Conservation (phyloP, 2,888 invertebrate species). For the Watsonalla cultraria region DNA sequence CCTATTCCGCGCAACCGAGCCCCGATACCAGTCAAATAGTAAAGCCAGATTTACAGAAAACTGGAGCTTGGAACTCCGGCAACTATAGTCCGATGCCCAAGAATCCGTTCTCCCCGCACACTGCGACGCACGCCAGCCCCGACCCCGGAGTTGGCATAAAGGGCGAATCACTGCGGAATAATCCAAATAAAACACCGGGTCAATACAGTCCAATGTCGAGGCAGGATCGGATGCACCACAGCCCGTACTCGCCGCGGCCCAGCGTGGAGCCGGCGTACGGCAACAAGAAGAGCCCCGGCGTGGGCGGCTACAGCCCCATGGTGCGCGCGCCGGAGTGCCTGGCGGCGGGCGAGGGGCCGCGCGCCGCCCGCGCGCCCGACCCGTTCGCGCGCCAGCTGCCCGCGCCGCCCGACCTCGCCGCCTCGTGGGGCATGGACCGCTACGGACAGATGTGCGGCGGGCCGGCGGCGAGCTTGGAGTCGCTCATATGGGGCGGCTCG, state of each 20-base stretch:
- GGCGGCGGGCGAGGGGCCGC: constrained; percentile 56
- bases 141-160: constrained; percentile 61
- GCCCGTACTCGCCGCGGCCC: constrained; percentile 66
- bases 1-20: constrained; percentile 69
- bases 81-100: constrained; percentile 71
- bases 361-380: constrained; percentile 48
- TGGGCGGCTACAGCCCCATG: constrained; percentile 66
- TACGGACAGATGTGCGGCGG: constrained; percentile 43
- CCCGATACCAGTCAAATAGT: constrained; percentile 72
- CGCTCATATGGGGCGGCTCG: constrained; percentile 56
- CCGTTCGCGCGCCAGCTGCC: constrained; percentile 45
- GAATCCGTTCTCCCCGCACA: constrained; percentile 69
- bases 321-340: constrained; percentile 63
- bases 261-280: constrained; percentile 55
- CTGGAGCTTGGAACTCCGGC: constrained; percentile 67
- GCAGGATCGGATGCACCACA: constrained; percentile 60
- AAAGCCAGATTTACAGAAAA: constrained; percentile 60
- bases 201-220: constrained; percentile 71
- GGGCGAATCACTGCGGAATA: constrained; percentile 46
- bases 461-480: constrained; percentile 46
- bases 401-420: constrained; percentile 44
- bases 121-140: constrained; percentile 66
- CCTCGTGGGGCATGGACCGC: constrained; percentile 54
- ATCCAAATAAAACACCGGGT: constrained; percentile 59
- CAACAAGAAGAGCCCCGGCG: constrained; percentile 64